A percentile compares a stretch with the other conserved stretches of the same genome.
Evolutionary conservation across 2,888 invertebrate genomes (phyloP).

Genomic region (Cephus pulcher): DNA sequence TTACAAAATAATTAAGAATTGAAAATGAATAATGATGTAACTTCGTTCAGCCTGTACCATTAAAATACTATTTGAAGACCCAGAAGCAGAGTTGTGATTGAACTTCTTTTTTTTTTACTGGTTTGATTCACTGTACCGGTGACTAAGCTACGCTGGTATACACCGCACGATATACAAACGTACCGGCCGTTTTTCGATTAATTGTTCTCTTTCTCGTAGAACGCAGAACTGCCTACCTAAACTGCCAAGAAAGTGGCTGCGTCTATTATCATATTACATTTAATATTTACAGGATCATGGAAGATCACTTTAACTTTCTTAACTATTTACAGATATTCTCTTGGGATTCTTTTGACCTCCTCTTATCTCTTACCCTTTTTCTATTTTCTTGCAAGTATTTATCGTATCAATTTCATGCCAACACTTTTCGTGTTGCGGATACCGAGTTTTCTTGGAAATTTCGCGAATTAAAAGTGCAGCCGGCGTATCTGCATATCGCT

Average conservation of each 20-base stretch:
- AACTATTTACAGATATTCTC: not conserved
- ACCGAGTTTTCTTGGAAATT: not conserved
- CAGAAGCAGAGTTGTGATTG: conserved; percentile 27
- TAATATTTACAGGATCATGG: conserved; percentile 37
- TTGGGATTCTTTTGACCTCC: not conserved
- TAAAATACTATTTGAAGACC: conserved; percentile 40
- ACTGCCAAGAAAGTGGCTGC: not conserved
- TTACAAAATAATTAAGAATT: conserved; percentile 5
- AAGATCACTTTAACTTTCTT: not conserved
- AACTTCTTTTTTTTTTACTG: conserved; percentile 32
- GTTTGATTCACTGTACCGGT: conserved; percentile 41
- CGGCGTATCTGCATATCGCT: conserved; percentile 37
- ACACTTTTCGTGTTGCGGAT: not conserved
- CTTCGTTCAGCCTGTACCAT: conserved; percentile 31
- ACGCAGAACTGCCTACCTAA: not conserved
- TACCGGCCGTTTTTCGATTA: conserved; percentile 38
- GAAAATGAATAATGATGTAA: conserved; percentile 25
- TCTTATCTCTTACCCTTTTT: not conserved
- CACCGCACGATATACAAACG: conserved; percentile 37
- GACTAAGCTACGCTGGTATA: conserved; percentile 36
- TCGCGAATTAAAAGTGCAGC: conserved; percentile 9
- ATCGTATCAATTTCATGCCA: not conserved
- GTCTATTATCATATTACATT: conserved; percentile 12
- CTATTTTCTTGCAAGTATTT: not conserved
- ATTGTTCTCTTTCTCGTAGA: conserved; percentile 4